Base-by-base conservation (phyloP, 2,113 vertebrate species). In the Rattus rattus region DNA sequence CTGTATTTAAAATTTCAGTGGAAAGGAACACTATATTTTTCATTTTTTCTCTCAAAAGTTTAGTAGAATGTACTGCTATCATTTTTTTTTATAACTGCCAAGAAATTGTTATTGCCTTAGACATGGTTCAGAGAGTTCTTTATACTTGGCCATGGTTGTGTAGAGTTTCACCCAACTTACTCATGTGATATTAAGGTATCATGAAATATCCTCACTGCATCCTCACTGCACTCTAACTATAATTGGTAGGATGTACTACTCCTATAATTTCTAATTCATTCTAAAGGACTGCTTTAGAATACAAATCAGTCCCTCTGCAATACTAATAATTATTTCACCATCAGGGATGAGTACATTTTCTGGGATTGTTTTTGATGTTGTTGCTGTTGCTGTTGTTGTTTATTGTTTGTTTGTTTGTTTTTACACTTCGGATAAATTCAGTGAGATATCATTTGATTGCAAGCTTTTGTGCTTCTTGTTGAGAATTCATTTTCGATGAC, bases 261-360 rank as follows among this genome's bases (percentile, higher is more conserved):
- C 77, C 17, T 65, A 13, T 52, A n/a, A 9, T 67, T 85, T 84
- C 11, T 91, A 36, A 75, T 89, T 85, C 30, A 28, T 72, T 86
- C 7, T 86, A 24, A 59, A 92, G n/a, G 2, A 49, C 43, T 84
- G 3, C 3, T 22, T 86, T 19, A 10, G 72, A 61, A 85, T 75
- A 30, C 2, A 47, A 2, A 0, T 0, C 3, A 79, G 39, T 69
- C 3, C 6, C 59, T 19, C 33, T 73, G 4, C 36, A 24, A 33
- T 36, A 90, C 0, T 77, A 6, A 24, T n/a, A n/a, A 54, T 43
- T 76, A 39, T 86, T 39, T 17, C 80, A 94, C 4, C 6, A 59
- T 47, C 52, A 36, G 30, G 2, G 33, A n/a, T 69, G 19, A 86
- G 16, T 54, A 39, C 1, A 33, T 47, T 76, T 75, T 1, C 0